Evolutionary conservation across 2,113 vertebrate genomes (phyloP).

Genomic region (Microcebus tavaratra): DNA sequence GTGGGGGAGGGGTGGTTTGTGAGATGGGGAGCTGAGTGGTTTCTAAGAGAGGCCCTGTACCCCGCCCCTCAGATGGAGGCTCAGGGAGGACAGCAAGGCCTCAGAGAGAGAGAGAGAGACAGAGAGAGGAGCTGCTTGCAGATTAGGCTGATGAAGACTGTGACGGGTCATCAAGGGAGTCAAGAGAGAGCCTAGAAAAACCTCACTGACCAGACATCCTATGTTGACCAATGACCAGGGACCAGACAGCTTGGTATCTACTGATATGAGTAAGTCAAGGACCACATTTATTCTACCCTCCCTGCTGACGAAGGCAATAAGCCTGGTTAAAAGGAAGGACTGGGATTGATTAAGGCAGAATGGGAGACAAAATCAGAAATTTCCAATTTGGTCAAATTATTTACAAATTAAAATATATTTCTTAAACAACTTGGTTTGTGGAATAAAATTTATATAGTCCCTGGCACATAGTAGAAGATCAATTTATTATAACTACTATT

Average conservation of each 20-base stretch:
- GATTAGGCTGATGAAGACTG: not conserved
- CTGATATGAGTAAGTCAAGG: not conserved
- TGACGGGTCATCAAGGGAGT: not conserved
- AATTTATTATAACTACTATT: not conserved
- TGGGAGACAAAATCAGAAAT: not conserved
- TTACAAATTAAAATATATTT: slow-evolving; percentile 2
- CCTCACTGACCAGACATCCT: not conserved
- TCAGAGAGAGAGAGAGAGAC: too few species aligned
- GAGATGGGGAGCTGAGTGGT: not conserved
- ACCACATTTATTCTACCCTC: not conserved
- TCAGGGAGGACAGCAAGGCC: not conserved
- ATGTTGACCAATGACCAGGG: not conserved
- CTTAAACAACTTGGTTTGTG: not conserved
- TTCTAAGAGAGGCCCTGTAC: not conserved
- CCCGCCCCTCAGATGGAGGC: not conserved
- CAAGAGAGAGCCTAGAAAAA: not conserved
- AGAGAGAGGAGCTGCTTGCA: not conserved
- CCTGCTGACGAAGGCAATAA: not conserved
- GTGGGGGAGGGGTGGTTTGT: rapidly evolving
- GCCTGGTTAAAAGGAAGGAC: not conserved
- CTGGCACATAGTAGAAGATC: not conserved
- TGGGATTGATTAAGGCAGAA: not conserved
- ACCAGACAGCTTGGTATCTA: not conserved
- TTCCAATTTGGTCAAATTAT: not conserved
- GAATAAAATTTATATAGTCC: not conserved